Conservation (phyloP, 2,113 vertebrate species). For the Aphyosemion australe region DNA sequence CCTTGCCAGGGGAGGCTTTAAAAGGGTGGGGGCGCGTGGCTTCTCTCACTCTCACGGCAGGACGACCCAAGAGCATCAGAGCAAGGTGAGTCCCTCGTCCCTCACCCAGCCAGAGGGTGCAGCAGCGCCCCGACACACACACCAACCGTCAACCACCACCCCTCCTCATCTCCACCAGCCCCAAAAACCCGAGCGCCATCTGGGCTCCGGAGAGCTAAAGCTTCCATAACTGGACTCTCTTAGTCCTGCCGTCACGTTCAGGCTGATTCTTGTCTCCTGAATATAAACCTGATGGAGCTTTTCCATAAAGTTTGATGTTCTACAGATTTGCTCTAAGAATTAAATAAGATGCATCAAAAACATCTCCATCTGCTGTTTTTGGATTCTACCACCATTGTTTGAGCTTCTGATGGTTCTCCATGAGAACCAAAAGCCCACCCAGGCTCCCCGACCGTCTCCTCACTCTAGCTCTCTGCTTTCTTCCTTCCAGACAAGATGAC, state of each 20-base stretch:
- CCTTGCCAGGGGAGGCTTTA: slow-evolving; percentile 83
- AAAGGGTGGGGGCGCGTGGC: slow-evolving; percentile 76
- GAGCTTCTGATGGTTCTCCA: no score
- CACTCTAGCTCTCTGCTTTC: not conserved
- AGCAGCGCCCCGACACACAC: slow-evolving; percentile 20
- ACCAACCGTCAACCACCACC: slow-evolving; percentile 5
- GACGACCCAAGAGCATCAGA: slow-evolving; percentile 74
- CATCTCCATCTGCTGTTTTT: no score
- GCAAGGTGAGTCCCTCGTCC: slow-evolving; percentile 76
- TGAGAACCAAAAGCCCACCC: not conserved
- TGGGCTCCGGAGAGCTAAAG: slow-evolving; percentile 5
- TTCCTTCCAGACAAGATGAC: slow-evolving; percentile 80
- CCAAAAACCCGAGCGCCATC: slow-evolving; percentile 2
- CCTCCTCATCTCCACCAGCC: not conserved
- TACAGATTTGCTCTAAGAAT: not conserved
- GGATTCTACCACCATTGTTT: no score
- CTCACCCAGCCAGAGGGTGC: slow-evolving; percentile 20
- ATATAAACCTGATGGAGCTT: not conserved
- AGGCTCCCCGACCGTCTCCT: not conserved
- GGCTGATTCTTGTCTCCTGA: slow-evolving; percentile 1
- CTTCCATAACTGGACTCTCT: slow-evolving; percentile 20
- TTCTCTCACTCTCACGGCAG: slow-evolving; percentile 77
- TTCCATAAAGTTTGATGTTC: not conserved
- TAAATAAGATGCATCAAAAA: not conserved
- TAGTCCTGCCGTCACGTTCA: not conserved